Percentiles rank a stretch among this genome's conserved stretches.
Conservation (phyloP, 2,113 vertebrate species). For the Xiphorhynchus elegans region DNA sequence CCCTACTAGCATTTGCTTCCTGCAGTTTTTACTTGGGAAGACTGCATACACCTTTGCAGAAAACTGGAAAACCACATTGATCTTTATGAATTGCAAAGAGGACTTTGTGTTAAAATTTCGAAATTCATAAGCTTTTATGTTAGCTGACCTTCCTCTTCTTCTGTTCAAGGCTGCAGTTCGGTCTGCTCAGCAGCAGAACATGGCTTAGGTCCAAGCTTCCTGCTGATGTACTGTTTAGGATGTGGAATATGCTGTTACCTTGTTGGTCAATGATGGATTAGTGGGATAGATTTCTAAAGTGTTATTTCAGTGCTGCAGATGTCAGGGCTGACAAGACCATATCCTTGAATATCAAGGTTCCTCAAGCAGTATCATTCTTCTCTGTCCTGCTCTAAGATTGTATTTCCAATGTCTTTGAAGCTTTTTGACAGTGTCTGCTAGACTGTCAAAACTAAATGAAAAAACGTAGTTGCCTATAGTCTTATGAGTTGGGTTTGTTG, state of each 20-base stretch:
- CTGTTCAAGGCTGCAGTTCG: background rate
- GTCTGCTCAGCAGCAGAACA: background rate
- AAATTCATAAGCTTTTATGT: background rate
- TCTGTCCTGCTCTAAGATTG: background rate
- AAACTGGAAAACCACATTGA: background rate
- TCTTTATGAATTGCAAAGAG: background rate
- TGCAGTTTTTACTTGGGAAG: background rate
- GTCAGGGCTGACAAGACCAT: background rate
- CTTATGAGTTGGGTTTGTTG: background rate
- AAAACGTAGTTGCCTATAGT: background rate
- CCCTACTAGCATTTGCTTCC: background rate
- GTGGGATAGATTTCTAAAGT: background rate
- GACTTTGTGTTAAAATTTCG: background rate
- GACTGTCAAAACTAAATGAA: background rate
- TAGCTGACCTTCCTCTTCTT: background rate
- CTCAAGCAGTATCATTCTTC: background rate
- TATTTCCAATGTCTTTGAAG: background rate
- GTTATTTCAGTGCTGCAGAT: background rate
- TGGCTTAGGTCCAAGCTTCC: background rate
- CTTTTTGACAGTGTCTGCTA: background rate
- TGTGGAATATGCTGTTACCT: background rate
- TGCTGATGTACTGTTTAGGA: background rate
- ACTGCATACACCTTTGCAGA: background rate
- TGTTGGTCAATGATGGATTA: background rate
- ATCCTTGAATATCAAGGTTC: background rate